These are phyloP conservation scores for Andrena praecox DNA, from an alignment of 2,888 invertebrate genomes.

Conservation along the genomic window DNA sequence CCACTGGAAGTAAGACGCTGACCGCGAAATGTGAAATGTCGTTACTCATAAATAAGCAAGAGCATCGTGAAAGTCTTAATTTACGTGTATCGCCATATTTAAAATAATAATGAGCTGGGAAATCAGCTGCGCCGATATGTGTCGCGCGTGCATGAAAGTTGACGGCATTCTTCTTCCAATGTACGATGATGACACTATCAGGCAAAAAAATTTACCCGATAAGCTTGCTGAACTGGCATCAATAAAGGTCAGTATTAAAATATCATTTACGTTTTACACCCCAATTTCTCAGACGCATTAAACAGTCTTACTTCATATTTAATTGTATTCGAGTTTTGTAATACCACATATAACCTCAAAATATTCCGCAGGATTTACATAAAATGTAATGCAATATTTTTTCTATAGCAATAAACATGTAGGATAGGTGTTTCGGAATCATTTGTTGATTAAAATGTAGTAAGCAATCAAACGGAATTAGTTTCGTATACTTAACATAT, in stretches of 20 bases:
- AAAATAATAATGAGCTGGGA: slow-evolving; percentile 73
- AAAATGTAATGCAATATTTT: not conserved
- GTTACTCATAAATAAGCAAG: slow-evolving; percentile 35
- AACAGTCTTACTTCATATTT: not conserved
- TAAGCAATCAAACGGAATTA: not conserved
- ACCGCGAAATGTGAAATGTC: slow-evolving; percentile 66
- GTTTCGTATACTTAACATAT: not conserved
- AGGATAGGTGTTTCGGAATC: not conserved
- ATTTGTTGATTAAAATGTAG: not conserved
- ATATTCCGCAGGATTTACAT: not conserved
- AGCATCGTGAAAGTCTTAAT: slow-evolving; percentile 28
- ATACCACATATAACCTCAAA: slow-evolving; percentile 36
- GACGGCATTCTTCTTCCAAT: slow-evolving; percentile 79
- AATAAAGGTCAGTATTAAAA: slow-evolving; percentile 58
- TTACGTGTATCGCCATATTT: slow-evolving; percentile 14
- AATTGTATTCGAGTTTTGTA: not conserved
- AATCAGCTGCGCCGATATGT: slow-evolving; percentile 77
- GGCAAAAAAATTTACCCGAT: slow-evolving; percentile 75
- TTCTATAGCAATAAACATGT: not conserved
- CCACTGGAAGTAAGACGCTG: slow-evolving; percentile 30
- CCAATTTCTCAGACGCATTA: not conserved
- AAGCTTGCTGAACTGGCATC: slow-evolving; percentile 81
- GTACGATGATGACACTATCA: slow-evolving; percentile 77
- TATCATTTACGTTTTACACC: not conserved
- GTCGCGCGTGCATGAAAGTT: slow-evolving; percentile 82